Conservation (phyloP, 2,113 vertebrate genomes). For the Psilopogon haemacephalus region DNA sequence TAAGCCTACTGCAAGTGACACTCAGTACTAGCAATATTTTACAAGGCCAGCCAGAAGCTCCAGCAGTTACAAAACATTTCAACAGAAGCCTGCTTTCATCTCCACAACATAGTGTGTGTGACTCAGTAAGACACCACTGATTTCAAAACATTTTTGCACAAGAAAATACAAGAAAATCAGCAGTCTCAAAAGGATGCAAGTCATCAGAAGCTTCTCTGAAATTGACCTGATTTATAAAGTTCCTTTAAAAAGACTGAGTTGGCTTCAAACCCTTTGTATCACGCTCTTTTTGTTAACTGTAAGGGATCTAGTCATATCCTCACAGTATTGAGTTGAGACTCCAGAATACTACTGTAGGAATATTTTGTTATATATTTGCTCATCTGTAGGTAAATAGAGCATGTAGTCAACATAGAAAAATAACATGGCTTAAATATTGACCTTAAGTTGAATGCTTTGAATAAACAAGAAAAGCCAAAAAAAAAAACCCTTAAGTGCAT, state of each 20-base stretch:
- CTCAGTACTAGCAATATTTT: not conserved
- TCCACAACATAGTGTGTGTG: not conserved
- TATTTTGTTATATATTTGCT: not conserved
- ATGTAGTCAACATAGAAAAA: not conserved
- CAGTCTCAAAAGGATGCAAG: not conserved
- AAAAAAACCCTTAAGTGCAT: not conserved
- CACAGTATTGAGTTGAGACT: not conserved
- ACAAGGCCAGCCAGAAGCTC: not conserved
- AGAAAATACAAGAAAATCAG: not conserved
- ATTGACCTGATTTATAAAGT: not conserved
- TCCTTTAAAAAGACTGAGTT: not conserved
- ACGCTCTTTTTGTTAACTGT: not conserved
- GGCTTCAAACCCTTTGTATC: not conserved
- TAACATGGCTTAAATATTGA: not conserved
- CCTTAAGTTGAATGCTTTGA: not conserved
- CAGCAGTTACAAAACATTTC: not conserved
- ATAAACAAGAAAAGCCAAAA: not conserved
- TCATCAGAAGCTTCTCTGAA: not conserved
- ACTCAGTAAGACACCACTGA: not conserved
- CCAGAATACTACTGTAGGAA: not conserved
- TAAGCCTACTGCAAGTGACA: not conserved
- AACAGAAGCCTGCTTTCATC: not conserved
- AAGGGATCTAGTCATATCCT: not conserved
- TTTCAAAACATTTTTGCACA: slow-evolving; percentile 5
- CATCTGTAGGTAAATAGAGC: not conserved